phyloP scores from a whole-genome alignment of 2,888 invertebrate genomes.

The Aspidapion aeneum region DNA sequence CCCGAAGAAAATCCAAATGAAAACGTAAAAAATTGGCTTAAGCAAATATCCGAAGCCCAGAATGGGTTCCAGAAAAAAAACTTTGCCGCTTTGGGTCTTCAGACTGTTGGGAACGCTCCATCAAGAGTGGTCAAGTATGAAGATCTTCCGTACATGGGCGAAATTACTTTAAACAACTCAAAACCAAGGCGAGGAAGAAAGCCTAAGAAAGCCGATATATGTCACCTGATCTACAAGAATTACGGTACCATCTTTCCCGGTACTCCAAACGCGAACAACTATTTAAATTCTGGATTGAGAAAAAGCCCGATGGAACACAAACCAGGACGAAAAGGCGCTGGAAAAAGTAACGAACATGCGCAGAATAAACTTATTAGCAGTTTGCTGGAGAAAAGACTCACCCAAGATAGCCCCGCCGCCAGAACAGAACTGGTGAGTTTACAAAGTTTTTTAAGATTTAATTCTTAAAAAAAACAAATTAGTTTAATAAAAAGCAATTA shows the following conservation, averaged over 20 bases:
- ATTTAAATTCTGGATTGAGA: slow-evolving; percentile 35
- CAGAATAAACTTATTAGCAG: slow-evolving; percentile 68
- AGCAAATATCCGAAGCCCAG: slow-evolving; percentile 70
- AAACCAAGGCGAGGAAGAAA: slow-evolving; percentile 83
- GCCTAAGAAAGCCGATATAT: slow-evolving; percentile 90
- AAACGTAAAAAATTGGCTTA: slow-evolving; percentile 71
- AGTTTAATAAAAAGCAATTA: too few species aligned
- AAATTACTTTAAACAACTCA: slow-evolving; percentile 84
- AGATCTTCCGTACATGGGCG: slow-evolving; percentile 89
- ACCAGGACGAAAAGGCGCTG: slow-evolving; percentile 24
- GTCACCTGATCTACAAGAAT: slow-evolving; percentile 87
- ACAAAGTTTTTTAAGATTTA: too few species aligned
- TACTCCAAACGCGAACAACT: slow-evolving; percentile 58
- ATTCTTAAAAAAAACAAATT: too few species aligned
- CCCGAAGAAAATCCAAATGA: slow-evolving; percentile 55
- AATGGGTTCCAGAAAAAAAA: slow-evolving; percentile 51
- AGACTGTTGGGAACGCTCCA: slow-evolving; percentile 12
- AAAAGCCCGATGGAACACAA: slow-evolving; percentile 29
- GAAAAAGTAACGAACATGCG: slow-evolving; percentile 63
- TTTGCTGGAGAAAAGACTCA: slow-evolving; percentile 64
- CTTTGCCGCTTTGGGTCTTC: slow-evolving; percentile 1
- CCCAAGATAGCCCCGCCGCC: slow-evolving; percentile 64
- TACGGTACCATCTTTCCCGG: slow-evolving; percentile 84
- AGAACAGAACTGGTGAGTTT: slow-evolving; percentile 15
- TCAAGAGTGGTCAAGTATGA: slow-evolving; percentile 65